Evolutionary conservation across 2,888 invertebrate species (phyloP), one percentile per base, ranked within the genome.

Genomic region (Mythimna albipuncta): DNA sequence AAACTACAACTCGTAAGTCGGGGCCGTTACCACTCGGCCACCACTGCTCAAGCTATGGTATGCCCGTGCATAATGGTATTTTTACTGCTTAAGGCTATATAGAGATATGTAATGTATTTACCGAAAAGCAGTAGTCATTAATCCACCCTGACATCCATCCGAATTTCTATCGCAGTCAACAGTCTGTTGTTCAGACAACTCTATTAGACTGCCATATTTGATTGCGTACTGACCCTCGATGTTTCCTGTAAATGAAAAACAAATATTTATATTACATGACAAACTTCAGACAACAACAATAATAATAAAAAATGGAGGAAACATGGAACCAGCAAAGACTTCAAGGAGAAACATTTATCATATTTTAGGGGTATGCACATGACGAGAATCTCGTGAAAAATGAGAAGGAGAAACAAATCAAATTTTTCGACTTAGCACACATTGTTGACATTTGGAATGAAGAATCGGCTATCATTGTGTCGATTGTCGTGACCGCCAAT

Each of bases 121-220:
- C 83, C 32, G 6, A 55, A 84, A 72, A 32, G 73, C 68, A 5
- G 6, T 0, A 3, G 58, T 0, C 75, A 70, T 64, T 2, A 0
- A 2, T 54, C 83, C 83, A 3, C 82, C 72, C 0, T 0, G 0
- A 57, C 83, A 83, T 32, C 83, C 84, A 6, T 11, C 0, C 0
- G 78, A 75, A 2, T 2, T 9, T 0, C 0, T 32, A 11, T 79
- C 76, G 44, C 85, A 84, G 35, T 83, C 83, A 38, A 83, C 2
- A 16, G 54, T 67, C 52, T 83, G 85, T 47, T 84, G 83, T 72
- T 79, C 82, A 16, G 83, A 84, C 9, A 84, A 57, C 55, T 69
- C 69, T 21, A 63, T 1, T 3, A 68, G 41, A 1, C 4, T 19
- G 0, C 47, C 32, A 21, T 75, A 11, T 57, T 73, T 79, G 9